phyloP scores from a whole-genome alignment of 2,797 vertebrate species.

The Urophycis tenuis region DNA sequence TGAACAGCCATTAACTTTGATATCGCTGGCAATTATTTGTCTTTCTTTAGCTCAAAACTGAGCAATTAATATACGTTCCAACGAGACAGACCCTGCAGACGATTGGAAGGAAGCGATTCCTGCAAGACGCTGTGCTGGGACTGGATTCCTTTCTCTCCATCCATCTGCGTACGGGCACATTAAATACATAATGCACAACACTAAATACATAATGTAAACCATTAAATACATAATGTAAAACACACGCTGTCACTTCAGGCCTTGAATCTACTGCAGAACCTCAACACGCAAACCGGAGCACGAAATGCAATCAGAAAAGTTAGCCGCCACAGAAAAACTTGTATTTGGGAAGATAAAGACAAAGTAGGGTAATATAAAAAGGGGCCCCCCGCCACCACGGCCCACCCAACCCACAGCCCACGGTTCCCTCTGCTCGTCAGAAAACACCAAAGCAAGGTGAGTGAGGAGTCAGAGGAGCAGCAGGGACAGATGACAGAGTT shows the following conservation, averaged over 20 bases:
- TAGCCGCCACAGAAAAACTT: conserved; percentile 21
- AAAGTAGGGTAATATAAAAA: conserved; percentile 31
- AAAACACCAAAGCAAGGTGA: conserved; percentile 46
- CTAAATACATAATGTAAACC: conserved; percentile 23
- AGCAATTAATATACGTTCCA: conserved; percentile 28
- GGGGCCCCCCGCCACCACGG: conserved; percentile 36
- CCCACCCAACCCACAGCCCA: conserved; percentile 23
- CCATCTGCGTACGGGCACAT: conserved; percentile 10
- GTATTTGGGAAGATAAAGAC: conserved; percentile 29
- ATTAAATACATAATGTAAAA: conserved; percentile 22
- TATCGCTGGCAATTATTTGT: conserved; percentile 10
- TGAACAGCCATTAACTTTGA: conserved; percentile 28
- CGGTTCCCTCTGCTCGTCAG: conserved; percentile 32
- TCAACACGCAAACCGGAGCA: background rate
- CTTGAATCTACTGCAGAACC: conserved; percentile 26
- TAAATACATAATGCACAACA: conserved; percentile 17
- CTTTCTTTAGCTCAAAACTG: conserved; percentile 1
- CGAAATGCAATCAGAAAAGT: conserved; percentile 37
- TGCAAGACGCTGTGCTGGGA: background rate
- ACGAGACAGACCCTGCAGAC: conserved; percentile 25
- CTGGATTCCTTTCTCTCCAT: background rate
- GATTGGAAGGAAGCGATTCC: background rate
- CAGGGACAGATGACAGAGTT: conserved; percentile 34
- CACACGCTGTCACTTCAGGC: conserved; percentile 19
- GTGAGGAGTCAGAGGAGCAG: conserved; percentile 30